Percentiles rank a stretch among this genome's conserved stretches.
These are phyloP conservation scores for Lagria hirta DNA, from an alignment of 2,888 invertebrate genomes.

Conservation along the genomic window DNA sequence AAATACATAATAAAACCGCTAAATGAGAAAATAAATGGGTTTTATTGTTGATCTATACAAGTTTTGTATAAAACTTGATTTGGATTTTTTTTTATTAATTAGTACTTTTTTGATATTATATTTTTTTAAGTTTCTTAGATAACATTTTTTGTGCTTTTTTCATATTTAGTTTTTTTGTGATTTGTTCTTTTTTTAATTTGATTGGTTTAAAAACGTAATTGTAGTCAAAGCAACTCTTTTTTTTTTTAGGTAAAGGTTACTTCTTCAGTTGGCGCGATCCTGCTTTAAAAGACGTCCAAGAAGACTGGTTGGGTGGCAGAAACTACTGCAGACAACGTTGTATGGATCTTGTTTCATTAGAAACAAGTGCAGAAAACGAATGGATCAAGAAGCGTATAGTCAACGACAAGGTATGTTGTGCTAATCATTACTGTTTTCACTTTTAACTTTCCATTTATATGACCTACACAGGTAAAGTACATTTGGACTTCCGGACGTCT, in stretches of 20 bases:
- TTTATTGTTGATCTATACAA: no score
- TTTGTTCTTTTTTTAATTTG: no score
- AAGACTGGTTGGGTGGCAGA: slow-evolving; percentile 82
- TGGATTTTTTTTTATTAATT: no score
- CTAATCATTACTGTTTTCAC: slow-evolving; percentile 20
- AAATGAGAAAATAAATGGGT: no score
- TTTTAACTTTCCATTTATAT: slow-evolving; percentile 14
- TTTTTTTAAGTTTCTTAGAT: no score
- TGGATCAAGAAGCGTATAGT: slow-evolving; percentile 80
- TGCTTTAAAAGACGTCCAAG: slow-evolving; percentile 70
- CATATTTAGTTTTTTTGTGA: no score
- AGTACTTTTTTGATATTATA: no score
- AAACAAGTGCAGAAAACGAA: slow-evolving; percentile 84
- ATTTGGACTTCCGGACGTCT: slow-evolving; percentile 90
- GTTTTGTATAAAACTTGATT: no score
- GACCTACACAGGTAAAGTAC: slow-evolving; percentile 69
- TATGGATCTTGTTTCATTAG: slow-evolving; percentile 86
- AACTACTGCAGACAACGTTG: slow-evolving; percentile 86
- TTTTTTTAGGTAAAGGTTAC: slow-evolving; percentile 67
- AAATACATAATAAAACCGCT: no score
- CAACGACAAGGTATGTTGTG: slow-evolving; percentile 68
- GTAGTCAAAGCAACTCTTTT: slow-evolving; percentile 1
- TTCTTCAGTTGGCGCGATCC: slow-evolving; percentile 88
- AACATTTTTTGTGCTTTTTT: no score
- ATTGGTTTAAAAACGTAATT: no score